Percentiles rank a stretch among this genome's conserved stretches.
Conservation (phyloP, 2,113 vertebrate species). For the Coturnix japonica region DNA sequence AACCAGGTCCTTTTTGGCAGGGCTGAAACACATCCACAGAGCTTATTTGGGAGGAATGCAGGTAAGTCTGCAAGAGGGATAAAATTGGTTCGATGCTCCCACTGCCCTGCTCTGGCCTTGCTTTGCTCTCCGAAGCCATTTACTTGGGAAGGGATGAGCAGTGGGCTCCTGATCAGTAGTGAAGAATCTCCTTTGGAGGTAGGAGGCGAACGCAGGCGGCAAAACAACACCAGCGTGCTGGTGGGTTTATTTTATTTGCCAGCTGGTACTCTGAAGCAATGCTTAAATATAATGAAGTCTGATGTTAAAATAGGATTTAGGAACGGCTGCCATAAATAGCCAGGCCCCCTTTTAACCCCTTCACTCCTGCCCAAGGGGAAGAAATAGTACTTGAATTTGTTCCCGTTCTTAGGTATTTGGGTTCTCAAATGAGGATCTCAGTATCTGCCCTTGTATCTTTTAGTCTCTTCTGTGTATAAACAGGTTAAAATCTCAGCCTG, state of each 20-base stretch:
- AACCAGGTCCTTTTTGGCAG: too few species aligned
- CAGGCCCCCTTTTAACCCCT: conserved; percentile 23
- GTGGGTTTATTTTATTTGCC: neutral
- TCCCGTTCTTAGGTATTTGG: neutral
- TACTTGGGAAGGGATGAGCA: neutral
- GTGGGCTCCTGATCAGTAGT: neutral
- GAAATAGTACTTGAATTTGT: neutral
- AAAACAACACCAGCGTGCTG: conserved; percentile 25
- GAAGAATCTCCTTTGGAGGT: neutral
- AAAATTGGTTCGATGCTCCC: fast-evolving
- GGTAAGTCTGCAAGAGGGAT: neutral
- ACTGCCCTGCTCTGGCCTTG: neutral
- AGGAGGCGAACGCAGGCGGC: neutral
- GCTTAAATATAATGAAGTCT: conserved; percentile 48
- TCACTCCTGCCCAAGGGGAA: neutral
- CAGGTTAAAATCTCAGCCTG: neutral
- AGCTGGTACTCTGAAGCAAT: conserved; percentile 60
- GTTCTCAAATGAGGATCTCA: neutral
- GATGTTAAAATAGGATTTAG: conserved; percentile 36
- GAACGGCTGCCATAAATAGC: conserved; percentile 50
- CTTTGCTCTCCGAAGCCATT: fast-evolving
- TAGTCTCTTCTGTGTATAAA: neutral
- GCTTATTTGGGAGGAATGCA: neutral
- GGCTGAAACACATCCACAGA: neutral
- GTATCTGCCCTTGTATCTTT: neutral